A percentile compares a stretch with the other conserved stretches of the same genome.
Evolutionary conservation across 2,113 vertebrate genomes (phyloP).

Genomic region (Pithys albifrons): DNA sequence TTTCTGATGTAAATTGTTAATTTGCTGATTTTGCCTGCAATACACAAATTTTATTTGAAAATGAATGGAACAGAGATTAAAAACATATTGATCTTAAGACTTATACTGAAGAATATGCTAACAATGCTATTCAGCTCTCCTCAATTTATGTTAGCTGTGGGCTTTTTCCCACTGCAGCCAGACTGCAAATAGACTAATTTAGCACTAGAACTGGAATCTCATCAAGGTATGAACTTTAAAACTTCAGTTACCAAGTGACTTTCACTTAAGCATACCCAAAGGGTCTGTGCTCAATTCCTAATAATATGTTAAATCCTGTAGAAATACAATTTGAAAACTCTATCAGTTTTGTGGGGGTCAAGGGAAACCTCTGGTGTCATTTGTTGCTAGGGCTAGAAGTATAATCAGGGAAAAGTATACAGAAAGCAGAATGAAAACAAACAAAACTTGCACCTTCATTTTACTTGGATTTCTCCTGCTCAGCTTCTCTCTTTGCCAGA

Average conservation of each 20-base stretch:
- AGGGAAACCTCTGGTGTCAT: not conserved
- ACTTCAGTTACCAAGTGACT: not conserved
- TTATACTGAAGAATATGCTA: not conserved
- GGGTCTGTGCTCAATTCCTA: not conserved
- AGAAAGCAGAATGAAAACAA: not conserved
- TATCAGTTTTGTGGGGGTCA: not conserved
- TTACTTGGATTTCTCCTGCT: not conserved
- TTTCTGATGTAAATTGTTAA: slow-evolving; percentile 87
- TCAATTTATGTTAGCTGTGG: not conserved
- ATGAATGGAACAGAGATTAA: not conserved
- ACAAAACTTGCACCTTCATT: not conserved
- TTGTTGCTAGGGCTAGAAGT: not conserved
- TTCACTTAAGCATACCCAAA: not conserved
- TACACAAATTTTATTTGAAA: slow-evolving; percentile 16
- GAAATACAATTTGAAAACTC: not conserved
- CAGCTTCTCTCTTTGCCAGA: not conserved
- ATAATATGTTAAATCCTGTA: not conserved
- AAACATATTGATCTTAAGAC: not conserved
- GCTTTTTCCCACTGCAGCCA: not conserved
- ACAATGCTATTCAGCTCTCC: not conserved
- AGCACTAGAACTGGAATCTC: not conserved
- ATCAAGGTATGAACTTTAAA: not conserved
- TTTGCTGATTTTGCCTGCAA: slow-evolving; percentile 94
- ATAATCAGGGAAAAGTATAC: not conserved
- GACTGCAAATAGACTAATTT: not conserved